phyloP scores from a whole-genome alignment of 2,113 vertebrate species.

The Esox niger region DNA sequence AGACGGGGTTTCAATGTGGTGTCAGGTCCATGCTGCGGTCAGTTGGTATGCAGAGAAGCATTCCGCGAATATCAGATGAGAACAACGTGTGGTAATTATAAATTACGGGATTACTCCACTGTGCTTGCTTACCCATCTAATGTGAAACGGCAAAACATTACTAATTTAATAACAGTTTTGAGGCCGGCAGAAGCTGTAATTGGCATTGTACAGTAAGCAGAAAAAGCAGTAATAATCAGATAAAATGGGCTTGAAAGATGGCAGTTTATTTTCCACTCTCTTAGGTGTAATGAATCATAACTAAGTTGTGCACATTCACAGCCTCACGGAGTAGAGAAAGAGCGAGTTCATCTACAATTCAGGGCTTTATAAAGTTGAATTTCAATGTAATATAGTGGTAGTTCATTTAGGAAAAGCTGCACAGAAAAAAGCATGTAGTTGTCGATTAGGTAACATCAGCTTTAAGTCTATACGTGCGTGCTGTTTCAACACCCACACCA shows the following conservation, averaged over 20 bases:
- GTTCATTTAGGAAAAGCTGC: too few species aligned
- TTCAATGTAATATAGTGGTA: too few species aligned
- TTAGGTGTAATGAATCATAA: slow-evolving; percentile 3
- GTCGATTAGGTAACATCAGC: too few species aligned
- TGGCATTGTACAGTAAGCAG: not conserved
- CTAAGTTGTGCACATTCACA: slow-evolving; percentile 24
- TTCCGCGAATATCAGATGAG: slow-evolving; percentile 40
- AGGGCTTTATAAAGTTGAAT: too few species aligned
- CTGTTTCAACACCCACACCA: too few species aligned
- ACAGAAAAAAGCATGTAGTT: too few species aligned
- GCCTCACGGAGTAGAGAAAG: slow-evolving; percentile 27
- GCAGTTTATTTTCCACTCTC: slow-evolving; percentile 15
- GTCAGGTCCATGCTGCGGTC: slow-evolving; percentile 26
- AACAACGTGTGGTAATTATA: slow-evolving; percentile 45
- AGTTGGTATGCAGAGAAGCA: slow-evolving; percentile 29
- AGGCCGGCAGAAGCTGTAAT: slow-evolving; percentile 12
- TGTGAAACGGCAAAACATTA: slow-evolving; percentile 30
- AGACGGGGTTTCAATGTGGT: slow-evolving; percentile 28
- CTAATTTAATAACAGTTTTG: slow-evolving; percentile 40
- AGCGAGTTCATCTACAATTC: too few species aligned
- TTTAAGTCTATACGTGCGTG: too few species aligned
- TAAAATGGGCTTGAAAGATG: slow-evolving; percentile 22
- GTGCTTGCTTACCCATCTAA: not conserved
- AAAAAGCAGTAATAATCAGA: slow-evolving; percentile 22
- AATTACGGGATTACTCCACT: slow-evolving; percentile 31